Percentiles rank a stretch among this genome's conserved stretches.
Conservation (phyloP, 1,140 invertebrate species). For the Lucilia cuprina region DNA sequence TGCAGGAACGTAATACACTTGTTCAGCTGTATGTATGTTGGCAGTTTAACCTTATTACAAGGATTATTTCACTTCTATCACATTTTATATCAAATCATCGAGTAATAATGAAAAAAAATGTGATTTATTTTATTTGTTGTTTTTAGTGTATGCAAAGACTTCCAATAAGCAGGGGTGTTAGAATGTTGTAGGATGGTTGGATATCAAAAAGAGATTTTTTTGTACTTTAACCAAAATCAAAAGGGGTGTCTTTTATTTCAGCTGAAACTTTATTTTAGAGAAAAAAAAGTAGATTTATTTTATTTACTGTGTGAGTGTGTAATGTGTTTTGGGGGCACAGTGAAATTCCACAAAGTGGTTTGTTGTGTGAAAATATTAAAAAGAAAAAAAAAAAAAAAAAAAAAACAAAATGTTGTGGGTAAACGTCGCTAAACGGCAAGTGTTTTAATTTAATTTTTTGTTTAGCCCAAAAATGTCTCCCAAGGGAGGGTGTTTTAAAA, state of each 20-base stretch:
- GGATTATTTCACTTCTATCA: constrained; percentile 8
- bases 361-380: neutral
- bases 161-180: neutral
- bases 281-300: neutral
- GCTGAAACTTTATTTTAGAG: neutral
- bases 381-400: neutral
- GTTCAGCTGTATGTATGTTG: neutral
- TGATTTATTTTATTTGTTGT: neutral
- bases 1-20: neutral
- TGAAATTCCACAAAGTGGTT: neutral
- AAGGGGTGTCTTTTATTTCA: neutral
- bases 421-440: neutral
- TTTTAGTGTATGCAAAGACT: neutral
- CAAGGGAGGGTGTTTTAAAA: neutral
- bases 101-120: neutral
- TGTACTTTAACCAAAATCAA: neutral
- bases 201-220: neutral
- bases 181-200: neutral
- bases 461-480: neutral
- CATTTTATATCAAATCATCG: constrained; percentile 15
- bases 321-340: neutral
- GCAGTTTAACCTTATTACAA: constrained; percentile 4
- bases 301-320: neutral
- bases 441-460: neutral
- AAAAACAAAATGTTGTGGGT: neutral